Percentiles rank a stretch among this genome's conserved stretches.
These are phyloP conservation scores for Temnothorax nylanderi DNA, from an alignment of 1,140 invertebrate species.

Conservation along the genomic window DNA sequence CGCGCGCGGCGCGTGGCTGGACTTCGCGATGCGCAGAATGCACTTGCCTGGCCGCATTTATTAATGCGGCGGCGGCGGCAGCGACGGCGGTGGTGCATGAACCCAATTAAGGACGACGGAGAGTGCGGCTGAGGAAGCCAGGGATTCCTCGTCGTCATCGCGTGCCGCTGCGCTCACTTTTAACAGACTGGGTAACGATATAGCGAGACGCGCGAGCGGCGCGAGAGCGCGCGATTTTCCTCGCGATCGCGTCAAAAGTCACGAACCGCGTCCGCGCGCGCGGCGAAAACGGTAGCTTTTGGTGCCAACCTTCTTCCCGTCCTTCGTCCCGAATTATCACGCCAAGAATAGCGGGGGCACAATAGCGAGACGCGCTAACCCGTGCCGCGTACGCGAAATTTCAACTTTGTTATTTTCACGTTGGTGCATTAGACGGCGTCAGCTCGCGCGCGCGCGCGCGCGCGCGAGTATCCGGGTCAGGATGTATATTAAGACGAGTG, in stretches of 20 bases:
- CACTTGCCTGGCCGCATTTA: conserved; percentile 76
- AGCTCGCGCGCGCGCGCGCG: too few species aligned
- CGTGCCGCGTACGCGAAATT: conserved; percentile 21
- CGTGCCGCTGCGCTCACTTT: conserved; percentile 25
- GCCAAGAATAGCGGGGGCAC: conserved; percentile 46
- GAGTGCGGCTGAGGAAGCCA: conserved; percentile 58
- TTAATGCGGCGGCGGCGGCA: conserved; percentile 63
- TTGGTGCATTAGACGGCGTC: conserved; percentile 19
- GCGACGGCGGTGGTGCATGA: conserved; percentile 58
- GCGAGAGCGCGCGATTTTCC: conserved; percentile 32
- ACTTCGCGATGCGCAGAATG: conserved; percentile 78
- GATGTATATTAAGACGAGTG: conserved; percentile 36
- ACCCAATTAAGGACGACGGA: conserved; percentile 76
- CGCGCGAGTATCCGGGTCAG: conserved; percentile 4
- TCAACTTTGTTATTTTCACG: conserved; percentile 57
- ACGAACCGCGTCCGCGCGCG: conserved; percentile 33
- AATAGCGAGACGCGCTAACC: conserved; percentile 42
- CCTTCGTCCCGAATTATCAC: conserved; percentile 52
- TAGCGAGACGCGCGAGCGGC: conserved; percentile 4
- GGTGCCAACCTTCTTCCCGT: conserved; percentile 57
- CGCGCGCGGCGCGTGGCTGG: conserved; percentile 74
- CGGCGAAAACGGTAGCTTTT: conserved; percentile 37
- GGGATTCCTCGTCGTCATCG: conserved; percentile 66
- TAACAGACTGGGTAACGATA: background rate
- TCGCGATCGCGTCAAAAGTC: conserved; percentile 41